phyloP scores from a whole-genome alignment of 1,140 invertebrate species.

The Caenorhabditis latens region DNA sequence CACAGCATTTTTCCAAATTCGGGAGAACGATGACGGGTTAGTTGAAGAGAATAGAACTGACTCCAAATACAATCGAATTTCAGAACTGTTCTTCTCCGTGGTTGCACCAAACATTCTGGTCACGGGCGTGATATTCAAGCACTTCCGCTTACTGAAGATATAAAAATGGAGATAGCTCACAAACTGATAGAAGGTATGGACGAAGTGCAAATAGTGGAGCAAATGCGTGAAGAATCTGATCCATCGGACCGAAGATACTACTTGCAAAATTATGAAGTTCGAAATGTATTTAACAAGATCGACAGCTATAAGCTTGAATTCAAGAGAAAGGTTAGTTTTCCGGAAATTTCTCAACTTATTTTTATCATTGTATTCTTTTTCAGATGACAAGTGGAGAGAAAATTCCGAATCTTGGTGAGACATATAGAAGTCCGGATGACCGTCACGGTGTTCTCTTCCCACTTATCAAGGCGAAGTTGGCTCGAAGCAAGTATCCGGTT shows the following conservation, averaged over 20 bases:
- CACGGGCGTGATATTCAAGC: not conserved
- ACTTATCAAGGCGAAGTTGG: too few relatives aligned
- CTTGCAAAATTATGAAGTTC: conserved; percentile 20
- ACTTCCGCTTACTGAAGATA: not conserved
- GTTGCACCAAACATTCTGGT: conserved; percentile 11
- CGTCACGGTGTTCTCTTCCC: too few relatives aligned
- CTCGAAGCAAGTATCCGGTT: too few relatives aligned
- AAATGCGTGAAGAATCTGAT: not conserved
- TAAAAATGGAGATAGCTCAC: conserved; percentile 14
- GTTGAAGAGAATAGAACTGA: not conserved
- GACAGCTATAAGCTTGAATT: not conserved
- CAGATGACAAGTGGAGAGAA: too few relatives aligned
- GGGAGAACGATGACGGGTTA: conserved; percentile 30
- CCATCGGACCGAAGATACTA: not conserved
- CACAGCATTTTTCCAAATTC: conserved; percentile 30
- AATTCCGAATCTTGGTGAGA: too few relatives aligned
- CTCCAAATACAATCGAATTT: not conserved
- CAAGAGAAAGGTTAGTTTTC: not conserved
- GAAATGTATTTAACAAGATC: conserved; percentile 7
- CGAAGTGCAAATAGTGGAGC: not conserved
- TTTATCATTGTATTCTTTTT: too few relatives aligned
- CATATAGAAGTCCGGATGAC: too few relatives aligned
- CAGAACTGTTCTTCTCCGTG: conserved; percentile 19
- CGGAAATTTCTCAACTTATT: too few relatives aligned
- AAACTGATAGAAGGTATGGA: not conserved